These are phyloP conservation scores for Phocides pigmalion DNA, from an alignment of 1,140 invertebrate genomes.

Conservation along the genomic window DNA sequence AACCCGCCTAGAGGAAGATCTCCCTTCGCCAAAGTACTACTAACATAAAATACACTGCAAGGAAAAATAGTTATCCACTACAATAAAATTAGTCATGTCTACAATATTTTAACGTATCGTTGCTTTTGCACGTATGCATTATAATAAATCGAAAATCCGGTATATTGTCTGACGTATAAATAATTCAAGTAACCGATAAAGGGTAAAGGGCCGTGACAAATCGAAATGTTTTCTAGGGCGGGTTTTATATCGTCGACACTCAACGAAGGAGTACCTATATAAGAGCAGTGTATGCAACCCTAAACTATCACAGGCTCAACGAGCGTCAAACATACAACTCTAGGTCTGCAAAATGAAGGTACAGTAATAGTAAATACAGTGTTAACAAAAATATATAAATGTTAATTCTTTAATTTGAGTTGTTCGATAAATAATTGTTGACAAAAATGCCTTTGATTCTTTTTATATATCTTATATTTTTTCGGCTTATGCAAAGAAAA, in stretches of 20 bases:
- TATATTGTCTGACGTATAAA: constrained; percentile 46
- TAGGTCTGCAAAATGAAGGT: constrained; percentile 67
- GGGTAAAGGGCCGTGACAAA: constrained; percentile 58
- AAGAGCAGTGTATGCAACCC: constrained; percentile 48
- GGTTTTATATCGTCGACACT: constrained; percentile 37
- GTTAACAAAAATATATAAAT: no score
- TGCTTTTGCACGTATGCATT: neutral
- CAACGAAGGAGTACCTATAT: constrained; percentile 60
- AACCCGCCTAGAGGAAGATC: no score
- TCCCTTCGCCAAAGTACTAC: no score
- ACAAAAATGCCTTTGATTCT: no score
- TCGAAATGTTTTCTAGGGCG: constrained; percentile 47
- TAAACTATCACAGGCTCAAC: constrained; percentile 50
- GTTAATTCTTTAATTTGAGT: neutral
- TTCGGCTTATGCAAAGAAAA: no score
- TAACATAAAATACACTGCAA: no score
- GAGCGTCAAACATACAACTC: constrained; percentile 45
- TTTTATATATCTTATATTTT: no score
- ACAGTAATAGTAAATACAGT: no score
- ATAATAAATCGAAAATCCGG: constrained; percentile 41
- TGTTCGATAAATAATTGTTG: no score
- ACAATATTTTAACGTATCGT: neutral
- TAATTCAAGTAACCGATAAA: constrained; percentile 52
- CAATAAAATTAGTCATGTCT: constrained; percentile 8
- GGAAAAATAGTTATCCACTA: neutral